Percentiles rank a stretch among this genome's conserved stretches.
phyloP scores from a whole-genome alignment of 2,113 vertebrate species.

The Thunnus thynnus region DNA sequence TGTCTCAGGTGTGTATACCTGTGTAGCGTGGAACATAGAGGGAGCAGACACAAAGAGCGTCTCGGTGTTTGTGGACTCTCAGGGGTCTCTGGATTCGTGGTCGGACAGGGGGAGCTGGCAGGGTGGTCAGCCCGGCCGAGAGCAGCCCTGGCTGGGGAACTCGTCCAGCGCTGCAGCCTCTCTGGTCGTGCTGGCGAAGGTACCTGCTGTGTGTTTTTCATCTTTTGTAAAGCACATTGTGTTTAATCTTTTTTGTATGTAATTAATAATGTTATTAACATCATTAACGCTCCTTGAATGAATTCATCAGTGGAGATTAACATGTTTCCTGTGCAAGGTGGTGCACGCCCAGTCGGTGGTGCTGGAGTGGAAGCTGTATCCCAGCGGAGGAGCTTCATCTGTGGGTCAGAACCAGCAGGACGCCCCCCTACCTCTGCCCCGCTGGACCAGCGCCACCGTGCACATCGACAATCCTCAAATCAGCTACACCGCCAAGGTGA shows the following conservation, averaged over 20 bases:
- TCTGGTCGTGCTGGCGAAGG: conserved; percentile 85
- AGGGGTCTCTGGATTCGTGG: conserved; percentile 44
- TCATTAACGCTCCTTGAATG: too few relatives aligned
- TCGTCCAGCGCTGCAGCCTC: conserved; percentile 58
- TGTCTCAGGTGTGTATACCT: conserved; percentile 84
- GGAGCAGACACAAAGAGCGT: conserved; percentile 86
- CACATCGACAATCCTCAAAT: conserved; percentile 88
- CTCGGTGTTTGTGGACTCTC: conserved; percentile 78
- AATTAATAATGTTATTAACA: too few relatives aligned
- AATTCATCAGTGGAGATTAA: too few relatives aligned
- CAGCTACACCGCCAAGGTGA: conserved; percentile 85
- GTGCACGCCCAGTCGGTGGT: conserved; percentile 87
- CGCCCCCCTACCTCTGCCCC: conserved; percentile 51
- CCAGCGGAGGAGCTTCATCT: conserved; percentile 42
- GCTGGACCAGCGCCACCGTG: conserved; percentile 86
- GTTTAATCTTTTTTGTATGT: not conserved
- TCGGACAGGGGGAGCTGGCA: not conserved
- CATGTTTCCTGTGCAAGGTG: conserved; percentile 57
- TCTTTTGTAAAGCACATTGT: too few relatives aligned
- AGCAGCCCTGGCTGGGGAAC: conserved; percentile 51
- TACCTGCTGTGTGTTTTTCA: not conserved
- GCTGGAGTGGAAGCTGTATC: conserved; percentile 84
- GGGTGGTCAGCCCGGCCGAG: conserved; percentile 33
- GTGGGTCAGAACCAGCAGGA: conserved; percentile 58
- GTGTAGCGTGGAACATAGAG: conserved; percentile 87